A percentile compares a stretch with the other conserved stretches of the same genome.
Evolutionary conservation across 2,888 invertebrate species (phyloP).

Genomic region (Archips xylosteana): DNA sequence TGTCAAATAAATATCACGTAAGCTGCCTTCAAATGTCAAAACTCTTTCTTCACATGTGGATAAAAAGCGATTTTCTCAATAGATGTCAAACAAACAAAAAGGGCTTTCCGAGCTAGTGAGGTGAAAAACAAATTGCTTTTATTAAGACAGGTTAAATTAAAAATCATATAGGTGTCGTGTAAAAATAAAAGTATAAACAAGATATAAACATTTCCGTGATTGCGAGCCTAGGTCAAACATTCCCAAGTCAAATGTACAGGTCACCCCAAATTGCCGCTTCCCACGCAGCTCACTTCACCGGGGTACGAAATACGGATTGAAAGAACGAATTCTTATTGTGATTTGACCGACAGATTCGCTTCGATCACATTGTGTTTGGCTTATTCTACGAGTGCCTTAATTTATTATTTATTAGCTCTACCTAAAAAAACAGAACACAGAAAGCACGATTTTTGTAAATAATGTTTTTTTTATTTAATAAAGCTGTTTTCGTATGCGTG

Average conservation of each 20-base stretch:
- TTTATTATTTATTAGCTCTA: background rate
- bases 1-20: too few relatives aligned
- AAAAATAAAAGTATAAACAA: background rate
- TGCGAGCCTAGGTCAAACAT: background rate
- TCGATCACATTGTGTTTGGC: background rate
- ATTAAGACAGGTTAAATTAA: background rate
- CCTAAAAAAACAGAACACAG: too few relatives aligned
- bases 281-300: slow-evolving; percentile 19
- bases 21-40: too few relatives aligned
- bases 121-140: background rate
- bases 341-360: background rate
- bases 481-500: slow-evolving; percentile 5
- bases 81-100: too few relatives aligned
- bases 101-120: too few relatives aligned
- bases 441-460: background rate
- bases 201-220: slow-evolving; percentile 2
- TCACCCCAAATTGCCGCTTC: slow-evolving; percentile 11
- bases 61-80: too few relatives aligned
- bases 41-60: too few relatives aligned
- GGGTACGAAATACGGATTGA: slow-evolving; percentile 5
- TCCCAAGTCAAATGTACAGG: background rate
- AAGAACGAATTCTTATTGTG: slow-evolving; percentile 15
- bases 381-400: background rate
- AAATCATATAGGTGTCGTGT: background rate
- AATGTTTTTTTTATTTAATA: slow-evolving; percentile 17